phyloP scores from a whole-genome alignment of 2,888 invertebrate species.

The Beris morrisii region DNA sequence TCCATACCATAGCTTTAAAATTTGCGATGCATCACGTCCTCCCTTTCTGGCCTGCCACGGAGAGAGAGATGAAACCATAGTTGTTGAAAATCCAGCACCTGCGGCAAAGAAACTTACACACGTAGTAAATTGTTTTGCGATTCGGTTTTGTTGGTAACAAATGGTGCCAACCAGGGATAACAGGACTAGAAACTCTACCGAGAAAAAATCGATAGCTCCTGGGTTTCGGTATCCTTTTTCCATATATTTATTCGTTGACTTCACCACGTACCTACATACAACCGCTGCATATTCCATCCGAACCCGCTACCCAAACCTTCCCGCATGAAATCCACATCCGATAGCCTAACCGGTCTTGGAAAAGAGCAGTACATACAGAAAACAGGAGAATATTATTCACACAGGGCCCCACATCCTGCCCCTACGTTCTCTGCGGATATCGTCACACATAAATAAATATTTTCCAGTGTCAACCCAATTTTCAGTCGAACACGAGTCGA shows the following conservation, averaged over 20 bases:
- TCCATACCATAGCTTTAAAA: neutral
- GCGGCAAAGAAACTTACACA: constrained; percentile 37
- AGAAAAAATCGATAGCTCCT: constrained; percentile 31
- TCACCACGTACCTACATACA: neutral
- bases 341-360: neutral
- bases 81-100: constrained; percentile 35
- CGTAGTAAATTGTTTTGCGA: constrained; percentile 35
- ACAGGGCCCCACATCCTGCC: neutral
- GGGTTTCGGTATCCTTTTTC: constrained; percentile 17
- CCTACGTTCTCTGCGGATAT: constrained; percentile 9
- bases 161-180: constrained; percentile 21
- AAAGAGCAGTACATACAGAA: neutral
- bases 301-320: neutral
- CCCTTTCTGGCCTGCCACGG: neutral
- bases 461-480: constrained; percentile 35
- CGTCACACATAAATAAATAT: constrained; percentile 33
- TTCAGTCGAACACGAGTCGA: constrained; percentile 18
- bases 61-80: neutral
- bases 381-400: neutral
- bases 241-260: neutral
- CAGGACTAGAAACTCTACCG: too few relatives aligned
- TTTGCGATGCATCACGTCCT: neutral
- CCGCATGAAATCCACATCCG: neutral
- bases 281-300: neutral
- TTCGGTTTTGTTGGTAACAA: constrained; percentile 35